A percentile compares a stretch with the other conserved stretches of the same genome.
Conservation (phyloP, 2,797 vertebrate genomes). For the Eulemur mongoz region DNA sequence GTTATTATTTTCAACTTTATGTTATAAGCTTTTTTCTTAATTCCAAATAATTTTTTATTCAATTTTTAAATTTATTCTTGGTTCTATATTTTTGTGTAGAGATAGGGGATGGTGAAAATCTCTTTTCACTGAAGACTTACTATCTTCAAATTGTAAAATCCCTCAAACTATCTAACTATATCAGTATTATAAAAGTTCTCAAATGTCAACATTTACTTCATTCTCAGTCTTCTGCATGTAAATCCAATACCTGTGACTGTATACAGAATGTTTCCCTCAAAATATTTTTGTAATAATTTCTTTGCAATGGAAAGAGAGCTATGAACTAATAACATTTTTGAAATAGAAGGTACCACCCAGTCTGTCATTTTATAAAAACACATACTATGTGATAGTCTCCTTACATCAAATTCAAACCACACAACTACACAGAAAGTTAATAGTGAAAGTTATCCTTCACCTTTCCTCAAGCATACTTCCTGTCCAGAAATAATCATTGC, state of each 20-base stretch:
- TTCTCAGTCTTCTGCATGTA: not conserved
- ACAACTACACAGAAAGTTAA: not conserved
- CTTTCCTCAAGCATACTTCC: not conserved
- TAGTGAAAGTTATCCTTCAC: not conserved
- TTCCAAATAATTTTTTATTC: slow-evolving; percentile 2
- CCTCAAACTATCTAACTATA: not conserved
- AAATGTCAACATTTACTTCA: not conserved
- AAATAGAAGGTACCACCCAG: not conserved
- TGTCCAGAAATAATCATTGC: not conserved
- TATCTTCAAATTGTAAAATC: not conserved
- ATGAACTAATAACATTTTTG: not conserved
- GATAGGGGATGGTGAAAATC: not conserved
- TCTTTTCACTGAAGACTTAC: not conserved
- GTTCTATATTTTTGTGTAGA: not conserved
- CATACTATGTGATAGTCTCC: not conserved
- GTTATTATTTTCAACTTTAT: not conserved
- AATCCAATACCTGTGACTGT: not conserved
- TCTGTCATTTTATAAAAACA: not conserved
- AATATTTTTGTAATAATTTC: not conserved
- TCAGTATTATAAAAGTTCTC: not conserved
- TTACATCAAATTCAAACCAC: slow-evolving; percentile 16
- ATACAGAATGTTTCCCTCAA: not conserved
- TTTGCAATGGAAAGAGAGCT: not conserved
- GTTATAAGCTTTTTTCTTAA: not conserved
- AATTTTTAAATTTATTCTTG: not conserved